Base-by-base conservation (phyloP, 2,888 invertebrate genomes). In the Callimorpha dominula region DNA sequence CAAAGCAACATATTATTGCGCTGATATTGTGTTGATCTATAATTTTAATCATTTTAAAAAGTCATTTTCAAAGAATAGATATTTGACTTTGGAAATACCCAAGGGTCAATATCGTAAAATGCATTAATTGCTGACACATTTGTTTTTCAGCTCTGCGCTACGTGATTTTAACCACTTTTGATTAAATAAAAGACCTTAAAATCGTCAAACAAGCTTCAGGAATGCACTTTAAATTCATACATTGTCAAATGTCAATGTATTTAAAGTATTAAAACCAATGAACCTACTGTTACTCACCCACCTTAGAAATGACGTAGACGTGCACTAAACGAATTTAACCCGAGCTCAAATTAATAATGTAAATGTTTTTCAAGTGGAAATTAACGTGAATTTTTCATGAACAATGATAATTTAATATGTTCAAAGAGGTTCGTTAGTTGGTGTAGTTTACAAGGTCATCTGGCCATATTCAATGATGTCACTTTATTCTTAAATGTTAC, bases 271-370 rank as follows among this genome's bases (percentile, higher is more conserved):
- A 42, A 50, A 70, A 7, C 4, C 17, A 65, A 57, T 71, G 49
- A 65, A 60, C 17, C 65, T 57, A 49, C 65, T 65, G 49, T 46
- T 49, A 49, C 31, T 71, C 57, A 43, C 20, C 68, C 67, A n/a
- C 65, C 68, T 52, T n/a, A 43, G 4, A 43, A 20, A 40, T 65
- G 68, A 79, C 76, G 82, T 83, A 70, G 79, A 78, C 78, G 76
- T 76, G 81, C 78, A 79, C 68, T 71, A 70, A 78, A 81, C 82
- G 71, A 81, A 82, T 85, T 80, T 79, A 83, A 82, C 80, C 75
- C 73, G 74, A 72, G 68, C 78, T 72, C 82, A 79, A 79, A 80
- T 79, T 80, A 75, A 71, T 79, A 80, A 81, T 77, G 43, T 71
- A 65, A 71, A 78, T 65, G 68, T 46, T 68, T 15, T 54, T 68